Conservation (phyloP, 2,797 vertebrate species). For the Periophthalmus magnuspinnatus region DNA sequence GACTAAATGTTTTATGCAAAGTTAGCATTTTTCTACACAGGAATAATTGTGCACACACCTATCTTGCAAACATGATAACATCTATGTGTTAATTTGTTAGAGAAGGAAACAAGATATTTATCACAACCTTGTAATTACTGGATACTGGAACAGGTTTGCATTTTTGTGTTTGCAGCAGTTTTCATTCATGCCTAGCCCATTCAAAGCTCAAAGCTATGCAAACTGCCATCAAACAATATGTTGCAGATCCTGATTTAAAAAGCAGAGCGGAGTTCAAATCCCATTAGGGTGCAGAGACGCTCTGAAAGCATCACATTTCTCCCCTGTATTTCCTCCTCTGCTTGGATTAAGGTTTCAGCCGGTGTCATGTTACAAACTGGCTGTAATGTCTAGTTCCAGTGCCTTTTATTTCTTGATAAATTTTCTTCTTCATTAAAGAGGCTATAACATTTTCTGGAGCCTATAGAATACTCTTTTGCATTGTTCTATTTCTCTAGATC, state of each 20-base stretch:
- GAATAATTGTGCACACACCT: background rate
- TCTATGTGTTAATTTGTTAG: slow-evolving; percentile 1
- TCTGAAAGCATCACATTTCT: slow-evolving; percentile 72
- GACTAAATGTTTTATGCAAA: background rate
- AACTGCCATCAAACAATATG: slow-evolving; percentile 26
- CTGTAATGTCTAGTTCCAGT: slow-evolving; percentile 50
- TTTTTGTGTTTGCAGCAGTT: slow-evolving; percentile 28
- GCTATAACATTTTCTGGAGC: background rate
- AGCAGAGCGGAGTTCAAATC: slow-evolving; percentile 60
- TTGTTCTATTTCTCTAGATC: too few relatives aligned
- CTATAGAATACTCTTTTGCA: too few relatives aligned
- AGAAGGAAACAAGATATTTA: slow-evolving; percentile 4
- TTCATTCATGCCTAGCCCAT: slow-evolving; percentile 26
- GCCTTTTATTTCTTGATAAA: slow-evolving; percentile 44
- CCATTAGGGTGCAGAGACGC: slow-evolving; percentile 59
- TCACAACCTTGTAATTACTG: background rate
- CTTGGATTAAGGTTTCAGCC: slow-evolving; percentile 65
- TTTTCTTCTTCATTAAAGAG: background rate
- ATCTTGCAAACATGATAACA: background rate
- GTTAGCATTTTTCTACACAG: background rate
- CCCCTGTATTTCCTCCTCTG: slow-evolving; percentile 62
- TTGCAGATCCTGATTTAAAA: slow-evolving; percentile 53
- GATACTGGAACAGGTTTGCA: background rate
- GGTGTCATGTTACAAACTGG: slow-evolving; percentile 69
- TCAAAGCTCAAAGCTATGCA: slow-evolving; percentile 31